Conservation (phyloP, 2,797 vertebrate genomes). For the Alosa sapidissima region DNA sequence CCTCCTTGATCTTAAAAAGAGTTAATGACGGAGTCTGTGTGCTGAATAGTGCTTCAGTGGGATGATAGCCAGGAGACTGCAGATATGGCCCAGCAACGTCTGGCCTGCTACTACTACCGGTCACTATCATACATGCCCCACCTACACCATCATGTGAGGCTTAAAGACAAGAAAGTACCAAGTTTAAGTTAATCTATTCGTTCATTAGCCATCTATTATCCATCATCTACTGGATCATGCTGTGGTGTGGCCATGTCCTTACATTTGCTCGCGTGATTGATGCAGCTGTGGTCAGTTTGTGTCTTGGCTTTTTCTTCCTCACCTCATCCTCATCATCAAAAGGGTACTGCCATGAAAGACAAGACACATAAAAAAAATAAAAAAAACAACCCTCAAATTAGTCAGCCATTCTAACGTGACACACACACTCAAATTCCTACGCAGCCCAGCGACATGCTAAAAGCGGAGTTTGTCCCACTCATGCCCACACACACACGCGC, state of each 20-base stretch:
- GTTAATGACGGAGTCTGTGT: not conserved
- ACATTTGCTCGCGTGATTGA: conserved; percentile 82
- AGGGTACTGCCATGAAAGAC: conserved; percentile 78
- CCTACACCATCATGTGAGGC: not conserved
- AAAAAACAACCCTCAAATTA: not conserved
- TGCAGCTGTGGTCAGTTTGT: conserved; percentile 86
- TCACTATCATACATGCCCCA: not conserved
- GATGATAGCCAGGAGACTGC: not conserved
- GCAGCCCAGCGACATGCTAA: not conserved
- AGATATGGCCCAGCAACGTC: not conserved
- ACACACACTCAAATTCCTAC: not conserved
- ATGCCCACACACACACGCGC: not conserved
- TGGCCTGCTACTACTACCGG: not conserved
- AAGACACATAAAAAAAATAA: not conserved
- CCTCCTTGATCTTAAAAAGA: not conserved
- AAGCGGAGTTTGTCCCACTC: not conserved
- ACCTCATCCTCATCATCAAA: conserved; percentile 93
- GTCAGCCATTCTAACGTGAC: not conserved
- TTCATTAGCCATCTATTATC: not conserved
- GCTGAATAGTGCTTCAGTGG: not conserved
- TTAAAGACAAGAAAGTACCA: not conserved
- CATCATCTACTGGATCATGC: not conserved
- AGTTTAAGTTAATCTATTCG: not conserved
- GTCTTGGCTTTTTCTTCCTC: conserved; percentile 93
- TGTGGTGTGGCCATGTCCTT: conserved; percentile 16